Evolutionary conservation across 2,113 vertebrate species (phyloP).

Genomic region (Canis aureus): DNA sequence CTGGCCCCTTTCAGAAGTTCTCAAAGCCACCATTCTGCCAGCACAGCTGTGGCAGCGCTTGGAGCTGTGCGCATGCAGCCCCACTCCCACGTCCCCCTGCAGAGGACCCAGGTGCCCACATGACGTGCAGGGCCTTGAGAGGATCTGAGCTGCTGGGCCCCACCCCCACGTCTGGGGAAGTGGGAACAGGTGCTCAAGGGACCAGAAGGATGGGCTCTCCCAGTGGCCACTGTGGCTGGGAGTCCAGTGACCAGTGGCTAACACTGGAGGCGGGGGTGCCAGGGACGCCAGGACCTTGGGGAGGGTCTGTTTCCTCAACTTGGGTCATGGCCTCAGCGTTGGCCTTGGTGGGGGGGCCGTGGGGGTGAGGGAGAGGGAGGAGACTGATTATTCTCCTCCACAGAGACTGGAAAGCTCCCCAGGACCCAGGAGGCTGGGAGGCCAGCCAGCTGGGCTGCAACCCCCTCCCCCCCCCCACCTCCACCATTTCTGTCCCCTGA

Average conservation of each 20-base stretch:
- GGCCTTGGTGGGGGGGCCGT: neutral
- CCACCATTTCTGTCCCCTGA: neutral
- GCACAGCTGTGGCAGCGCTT: conserved; percentile 54
- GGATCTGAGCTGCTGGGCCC: neutral
- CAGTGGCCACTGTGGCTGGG: neutral
- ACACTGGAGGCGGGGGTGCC: neutral
- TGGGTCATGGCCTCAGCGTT: neutral
- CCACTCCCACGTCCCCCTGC: neutral
- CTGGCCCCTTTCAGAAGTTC: conserved; percentile 70
- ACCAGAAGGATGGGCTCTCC: neutral
- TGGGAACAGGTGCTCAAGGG: neutral
- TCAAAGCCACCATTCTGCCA: conserved; percentile 78
- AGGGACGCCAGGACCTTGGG: neutral
- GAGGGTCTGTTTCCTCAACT: neutral
- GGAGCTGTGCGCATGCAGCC: neutral
- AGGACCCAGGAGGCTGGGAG: conserved; percentile 56
- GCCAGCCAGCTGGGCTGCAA: neutral
- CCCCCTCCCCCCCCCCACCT: neutral
- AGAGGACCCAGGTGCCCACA: conserved; percentile 56
- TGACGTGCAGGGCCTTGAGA: neutral
- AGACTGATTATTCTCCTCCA: conserved; percentile 38
- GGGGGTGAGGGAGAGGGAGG: neutral
- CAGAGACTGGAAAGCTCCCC: conserved; percentile 60
- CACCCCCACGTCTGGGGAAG: neutral
- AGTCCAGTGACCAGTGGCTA: neutral